Base-by-base conservation (phyloP, 2,797 vertebrate species). In the Vespertilio murinus region DNA sequence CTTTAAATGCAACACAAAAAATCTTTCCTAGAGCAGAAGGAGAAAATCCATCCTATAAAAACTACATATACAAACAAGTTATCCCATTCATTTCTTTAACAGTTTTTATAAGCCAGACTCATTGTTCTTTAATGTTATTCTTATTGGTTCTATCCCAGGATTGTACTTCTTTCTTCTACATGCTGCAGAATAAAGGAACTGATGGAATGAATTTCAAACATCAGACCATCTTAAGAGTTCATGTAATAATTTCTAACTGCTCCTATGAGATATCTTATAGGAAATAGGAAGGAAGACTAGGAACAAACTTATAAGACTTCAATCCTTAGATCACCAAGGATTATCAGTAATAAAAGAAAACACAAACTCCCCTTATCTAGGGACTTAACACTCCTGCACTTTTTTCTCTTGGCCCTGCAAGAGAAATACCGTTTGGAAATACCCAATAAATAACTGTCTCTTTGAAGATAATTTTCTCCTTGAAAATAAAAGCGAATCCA, bases 401-500 rank as follows among this genome's bases (percentile, higher is more conserved):
- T 81, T 79, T 79, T 74, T 61, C 33, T 82, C 42, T 40, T 74
- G 79, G 49, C 71, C 70, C 14, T 73, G 13, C 74, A 78, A 25
- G 8, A 25, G 49, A 78, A 78, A 38, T 33, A 52, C 35, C 74
- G 35, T 35, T 54, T 78, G n/a, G 74, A 35, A 25, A 54, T 35
- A 64, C 3, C 23, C 75, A 89, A 69, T 6, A 94, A 91, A 88
- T 67, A 94, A 79, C 71, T 49, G 33, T 80, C 78, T 83, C 65
- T 47, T 52, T 92, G 40, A 95, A 95, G 42, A 9, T 90, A 82
- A 82, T n/a, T 79, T 91, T 86, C 74, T 92, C 38, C 74, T 67
- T 82, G 78, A 82, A 95, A 96, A 73, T 16, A 65, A 84, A 95
- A 93, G 8, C 49, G 67, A 38, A 47, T 33, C 71, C 49, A 71